Percentiles rank a stretch among this genome's conserved stretches.
Conservation (phyloP, 2,888 invertebrate species). For the Xestoiulus laeticollis region DNA sequence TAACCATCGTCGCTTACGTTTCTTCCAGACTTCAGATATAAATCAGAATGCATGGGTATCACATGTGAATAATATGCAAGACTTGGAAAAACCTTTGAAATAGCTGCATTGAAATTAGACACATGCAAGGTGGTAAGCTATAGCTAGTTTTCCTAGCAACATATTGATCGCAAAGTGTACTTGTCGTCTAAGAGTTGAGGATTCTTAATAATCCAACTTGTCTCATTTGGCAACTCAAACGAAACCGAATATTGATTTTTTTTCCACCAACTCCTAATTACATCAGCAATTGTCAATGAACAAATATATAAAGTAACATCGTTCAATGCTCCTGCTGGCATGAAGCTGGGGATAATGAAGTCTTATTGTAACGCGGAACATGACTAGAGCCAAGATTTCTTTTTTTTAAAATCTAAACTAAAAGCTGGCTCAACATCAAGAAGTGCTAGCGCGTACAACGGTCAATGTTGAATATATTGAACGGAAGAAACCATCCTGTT, state of each 20-base stretch:
- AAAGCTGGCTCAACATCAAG: conserved; percentile 39
- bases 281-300: conserved; percentile 43
- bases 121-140: background rate
- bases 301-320: conserved; percentile 35
- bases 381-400: conserved; percentile 31
- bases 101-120: background rate
- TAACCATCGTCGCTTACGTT: too few relatives aligned
- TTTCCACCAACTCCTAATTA: conserved; percentile 36
- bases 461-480: conserved; percentile 36
- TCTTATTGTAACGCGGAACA: conserved; percentile 16
- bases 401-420: conserved; percentile 4
- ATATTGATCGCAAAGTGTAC: background rate
- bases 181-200: background rate
- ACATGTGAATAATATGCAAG: too few relatives aligned
- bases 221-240: conserved; percentile 39
- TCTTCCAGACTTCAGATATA: too few relatives aligned
- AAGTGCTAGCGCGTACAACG: conserved; percentile 39
- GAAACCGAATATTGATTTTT: conserved; percentile 43
- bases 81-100: background rate
- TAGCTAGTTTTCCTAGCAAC: background rate
- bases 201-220: conserved; percentile 43
- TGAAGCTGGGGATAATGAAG: conserved; percentile 38
- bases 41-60: too few relatives aligned
- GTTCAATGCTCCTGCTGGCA: conserved; percentile 24
- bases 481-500: conserved; percentile 16